These are phyloP conservation scores for Chaetophractus vellerosus DNA, from an alignment of 2,797 vertebrate species.

Conservation along the genomic window DNA sequence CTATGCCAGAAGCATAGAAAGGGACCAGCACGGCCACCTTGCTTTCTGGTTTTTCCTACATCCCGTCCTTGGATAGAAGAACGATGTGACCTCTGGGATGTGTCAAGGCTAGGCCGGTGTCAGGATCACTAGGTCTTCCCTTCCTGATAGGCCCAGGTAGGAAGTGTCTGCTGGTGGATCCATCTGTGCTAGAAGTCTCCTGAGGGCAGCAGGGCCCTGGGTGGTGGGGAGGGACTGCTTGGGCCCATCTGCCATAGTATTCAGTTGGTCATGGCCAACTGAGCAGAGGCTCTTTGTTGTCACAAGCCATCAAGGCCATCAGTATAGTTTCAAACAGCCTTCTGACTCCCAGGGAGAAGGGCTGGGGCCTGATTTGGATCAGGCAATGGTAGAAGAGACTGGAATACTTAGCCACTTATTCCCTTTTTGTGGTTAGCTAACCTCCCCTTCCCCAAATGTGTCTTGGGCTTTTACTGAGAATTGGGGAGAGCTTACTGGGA, in stretches of 20 bases:
- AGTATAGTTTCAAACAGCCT: neutral
- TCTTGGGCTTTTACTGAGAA: neutral
- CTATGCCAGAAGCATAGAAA: rapidly evolving
- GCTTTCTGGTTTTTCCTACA: neutral
- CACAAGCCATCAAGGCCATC: neutral
- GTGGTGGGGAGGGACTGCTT: neutral
- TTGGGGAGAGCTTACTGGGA: neutral
- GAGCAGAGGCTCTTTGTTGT: conserved; percentile 52
- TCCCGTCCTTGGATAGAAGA: neutral
- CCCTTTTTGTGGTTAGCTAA: neutral
- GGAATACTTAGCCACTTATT: neutral
- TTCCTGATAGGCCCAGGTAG: neutral
- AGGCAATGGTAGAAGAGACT: neutral
- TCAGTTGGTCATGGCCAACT: neutral
- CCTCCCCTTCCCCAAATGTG: neutral
- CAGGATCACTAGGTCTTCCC: neutral
- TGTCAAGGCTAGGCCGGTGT: neutral
- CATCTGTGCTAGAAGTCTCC: neutral
- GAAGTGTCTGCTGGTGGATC: neutral
- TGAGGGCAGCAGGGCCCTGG: neutral
- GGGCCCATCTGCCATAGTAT: neutral
- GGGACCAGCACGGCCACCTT: neutral
- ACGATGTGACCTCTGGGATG: neutral
- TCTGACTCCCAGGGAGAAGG: neutral
- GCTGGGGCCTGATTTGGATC: neutral